Percentiles rank a stretch among this genome's conserved stretches.
Conservation (phyloP, 1,140 invertebrate species). For the Solenopsis invicta region DNA sequence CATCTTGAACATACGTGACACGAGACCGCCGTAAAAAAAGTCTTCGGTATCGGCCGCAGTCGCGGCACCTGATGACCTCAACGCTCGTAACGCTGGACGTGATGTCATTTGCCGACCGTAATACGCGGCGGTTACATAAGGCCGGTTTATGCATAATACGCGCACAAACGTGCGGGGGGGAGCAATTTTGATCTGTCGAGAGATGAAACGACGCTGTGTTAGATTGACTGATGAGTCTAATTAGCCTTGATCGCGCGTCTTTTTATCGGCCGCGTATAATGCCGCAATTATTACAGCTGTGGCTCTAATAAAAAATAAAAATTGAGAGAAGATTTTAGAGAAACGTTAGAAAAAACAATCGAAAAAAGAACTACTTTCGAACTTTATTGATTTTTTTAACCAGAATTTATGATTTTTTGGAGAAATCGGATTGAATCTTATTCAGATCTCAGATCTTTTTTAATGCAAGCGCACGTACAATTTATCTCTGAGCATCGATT, state of each 20-base stretch:
- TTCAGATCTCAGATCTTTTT: neutral
- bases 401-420: neutral
- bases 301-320: neutral
- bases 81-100: conserved; percentile 68
- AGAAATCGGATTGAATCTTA: neutral
- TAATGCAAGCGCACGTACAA: neutral
- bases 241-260: neutral
- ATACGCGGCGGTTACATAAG: conserved; percentile 69
- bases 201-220: conserved; percentile 34
- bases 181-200: conserved; percentile 20
- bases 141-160: conserved; percentile 38
- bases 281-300: neutral
- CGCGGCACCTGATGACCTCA: conserved; percentile 72
- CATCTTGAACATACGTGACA: conserved; percentile 49
- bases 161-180: too few species aligned
- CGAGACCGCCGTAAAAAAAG: conserved; percentile 68
- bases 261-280: conserved; percentile 4
- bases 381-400: neutral
- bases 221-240: conserved; percentile 22
- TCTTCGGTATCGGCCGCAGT: conserved; percentile 53
- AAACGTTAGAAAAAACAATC: neutral
- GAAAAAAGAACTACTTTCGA: neutral
- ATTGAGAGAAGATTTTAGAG: neutral
- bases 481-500: neutral
- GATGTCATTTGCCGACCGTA: conserved; percentile 74